Evolutionary conservation across 2,797 vertebrate species (phyloP).

Genomic region (Coilia nasus): DNA sequence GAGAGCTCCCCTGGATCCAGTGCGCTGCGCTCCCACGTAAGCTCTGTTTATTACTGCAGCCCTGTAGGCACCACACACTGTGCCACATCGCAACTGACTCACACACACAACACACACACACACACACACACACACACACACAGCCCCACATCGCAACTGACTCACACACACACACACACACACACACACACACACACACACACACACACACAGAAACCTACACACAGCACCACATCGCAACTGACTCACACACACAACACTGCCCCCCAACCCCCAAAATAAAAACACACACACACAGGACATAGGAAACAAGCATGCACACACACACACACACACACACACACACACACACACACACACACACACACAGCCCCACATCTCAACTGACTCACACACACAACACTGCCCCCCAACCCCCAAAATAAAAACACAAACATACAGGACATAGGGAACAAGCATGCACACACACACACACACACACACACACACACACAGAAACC

Average conservation of each 20-base stretch:
- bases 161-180: not conserved
- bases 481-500: not conserved
- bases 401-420: too few species aligned
- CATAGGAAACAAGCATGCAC: too few species aligned
- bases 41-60: conserved; percentile 6
- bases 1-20: conserved; percentile 19
- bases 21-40: not conserved
- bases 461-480: too few species aligned
- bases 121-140: too few species aligned
- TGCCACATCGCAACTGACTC: not conserved
- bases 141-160: not conserved
- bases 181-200: too few species aligned
- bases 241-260: not conserved
- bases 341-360: not conserved
- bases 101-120: not conserved
- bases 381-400: too few species aligned
- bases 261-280: not conserved
- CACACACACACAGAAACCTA: too few species aligned
- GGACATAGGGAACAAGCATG: too few species aligned
- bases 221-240: too few species aligned
- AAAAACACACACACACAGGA: not conserved
- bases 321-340: too few species aligned
- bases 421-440: too few species aligned
- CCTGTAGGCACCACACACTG: not conserved
- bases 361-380: not conserved